Conservation (phyloP, 2,797 vertebrate species). For the Periophthalmus magnuspinnatus region DNA sequence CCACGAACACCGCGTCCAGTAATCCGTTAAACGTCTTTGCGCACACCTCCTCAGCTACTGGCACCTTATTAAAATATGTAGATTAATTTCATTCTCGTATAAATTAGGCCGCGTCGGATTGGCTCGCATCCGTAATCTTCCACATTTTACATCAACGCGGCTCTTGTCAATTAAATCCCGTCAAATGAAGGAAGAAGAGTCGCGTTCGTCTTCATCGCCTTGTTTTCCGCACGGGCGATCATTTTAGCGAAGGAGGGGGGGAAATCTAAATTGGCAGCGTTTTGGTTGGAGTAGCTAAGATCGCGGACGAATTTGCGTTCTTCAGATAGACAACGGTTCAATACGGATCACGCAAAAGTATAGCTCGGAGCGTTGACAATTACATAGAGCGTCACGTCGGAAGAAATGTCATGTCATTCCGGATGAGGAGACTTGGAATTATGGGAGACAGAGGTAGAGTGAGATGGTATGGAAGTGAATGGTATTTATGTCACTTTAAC, state of each 20-base stretch:
- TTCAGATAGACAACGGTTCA: constrained; percentile 69
- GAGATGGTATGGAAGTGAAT: constrained; percentile 72
- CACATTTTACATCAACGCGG: constrained; percentile 87
- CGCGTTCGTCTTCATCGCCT: constrained; percentile 96
- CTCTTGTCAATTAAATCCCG: constrained; percentile 97
- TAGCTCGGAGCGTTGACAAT: constrained; percentile 73
- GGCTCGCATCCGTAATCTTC: constrained; percentile 96
- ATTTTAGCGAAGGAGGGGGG: constrained; percentile 87
- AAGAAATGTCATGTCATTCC: constrained; percentile 71
- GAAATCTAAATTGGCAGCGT: constrained; percentile 87
- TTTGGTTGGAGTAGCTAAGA: constrained; percentile 84
- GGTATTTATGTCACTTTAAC: constrained; percentile 73
- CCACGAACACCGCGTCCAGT: constrained; percentile 84
- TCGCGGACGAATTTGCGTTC: constrained; percentile 84
- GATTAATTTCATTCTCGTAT: constrained; percentile 91
- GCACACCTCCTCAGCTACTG: constrained; percentile 85
- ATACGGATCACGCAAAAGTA: constrained; percentile 64
- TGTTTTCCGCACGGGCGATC: constrained; percentile 94
- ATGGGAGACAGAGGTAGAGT: constrained; percentile 66
- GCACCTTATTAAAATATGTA: constrained; percentile 91
- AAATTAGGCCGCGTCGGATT: constrained; percentile 86
- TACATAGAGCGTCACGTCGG: constrained; percentile 55
- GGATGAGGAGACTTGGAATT: constrained; percentile 68
- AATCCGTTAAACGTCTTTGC: constrained; percentile 88
- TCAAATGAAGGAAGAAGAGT: constrained; percentile 93